Evolutionary conservation across 1,140 invertebrate species (phyloP).

Genomic region (Pentalonia nigronervosa): DNA sequence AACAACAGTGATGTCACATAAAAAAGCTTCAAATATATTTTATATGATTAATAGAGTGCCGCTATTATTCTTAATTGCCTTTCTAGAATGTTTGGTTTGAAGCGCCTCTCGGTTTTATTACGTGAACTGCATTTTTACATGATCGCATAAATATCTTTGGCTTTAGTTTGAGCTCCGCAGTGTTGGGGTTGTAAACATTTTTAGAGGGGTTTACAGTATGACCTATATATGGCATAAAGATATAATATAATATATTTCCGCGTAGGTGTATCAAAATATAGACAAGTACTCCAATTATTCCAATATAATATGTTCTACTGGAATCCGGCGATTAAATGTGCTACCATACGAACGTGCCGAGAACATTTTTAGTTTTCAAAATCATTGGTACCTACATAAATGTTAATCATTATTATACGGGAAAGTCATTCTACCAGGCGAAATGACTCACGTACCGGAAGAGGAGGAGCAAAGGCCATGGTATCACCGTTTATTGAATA

Average conservation of each 20-base stretch:
- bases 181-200: background rate
- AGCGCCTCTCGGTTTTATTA: background rate
- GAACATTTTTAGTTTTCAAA: background rate
- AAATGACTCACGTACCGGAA: background rate
- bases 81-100: background rate
- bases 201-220: background rate
- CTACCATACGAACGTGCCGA: background rate
- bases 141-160: background rate
- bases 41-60: background rate
- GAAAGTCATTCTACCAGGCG: background rate
- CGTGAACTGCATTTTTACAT: background rate
- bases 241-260: no score
- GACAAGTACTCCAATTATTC: no score
- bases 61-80: background rate
- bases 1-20: background rate
- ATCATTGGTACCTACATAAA: background rate
- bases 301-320: no score
- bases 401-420: background rate
- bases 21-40: background rate
- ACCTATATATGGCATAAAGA: no score
- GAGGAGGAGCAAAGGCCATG: background rate
- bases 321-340: background rate
- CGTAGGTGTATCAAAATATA: no score
- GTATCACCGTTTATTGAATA: background rate
- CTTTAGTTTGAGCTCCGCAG: background rate